Evolutionary conservation across 2,888 invertebrate species (phyloP).

Genomic region (Lysandra bellargus): DNA sequence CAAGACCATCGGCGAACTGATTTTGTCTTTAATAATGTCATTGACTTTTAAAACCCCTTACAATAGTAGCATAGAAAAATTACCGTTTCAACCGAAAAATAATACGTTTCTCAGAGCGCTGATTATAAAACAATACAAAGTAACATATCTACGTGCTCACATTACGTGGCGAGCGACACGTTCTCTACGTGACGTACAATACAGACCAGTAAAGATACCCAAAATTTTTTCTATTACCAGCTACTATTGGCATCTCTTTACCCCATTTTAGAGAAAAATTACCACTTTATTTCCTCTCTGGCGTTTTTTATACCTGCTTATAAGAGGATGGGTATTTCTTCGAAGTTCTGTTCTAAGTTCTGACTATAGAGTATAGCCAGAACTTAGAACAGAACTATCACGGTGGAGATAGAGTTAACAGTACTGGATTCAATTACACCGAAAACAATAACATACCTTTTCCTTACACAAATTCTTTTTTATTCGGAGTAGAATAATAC

Average conservation of each 20-base stretch:
- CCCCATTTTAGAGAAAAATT: background rate
- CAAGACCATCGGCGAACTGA: too few species aligned
- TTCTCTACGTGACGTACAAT: background rate
- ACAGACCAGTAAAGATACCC: background rate
- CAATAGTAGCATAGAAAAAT: too few species aligned
- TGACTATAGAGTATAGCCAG: background rate
- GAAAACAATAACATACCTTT: background rate
- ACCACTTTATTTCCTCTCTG: background rate
- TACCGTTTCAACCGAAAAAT: background rate
- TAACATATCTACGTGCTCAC: background rate
- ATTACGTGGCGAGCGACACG: background rate
- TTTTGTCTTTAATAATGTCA: too few species aligned
- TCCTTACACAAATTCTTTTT: background rate
- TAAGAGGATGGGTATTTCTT: background rate
- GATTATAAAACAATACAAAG: constrained; percentile 17
- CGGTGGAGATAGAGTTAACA: background rate
- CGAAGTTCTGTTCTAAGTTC: background rate
- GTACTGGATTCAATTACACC: background rate
- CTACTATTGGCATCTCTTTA: background rate
- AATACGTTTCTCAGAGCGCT: background rate
- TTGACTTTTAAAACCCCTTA: too few species aligned
- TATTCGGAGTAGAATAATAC: background rate
- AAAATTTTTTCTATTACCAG: background rate
- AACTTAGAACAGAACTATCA: too few species aligned
- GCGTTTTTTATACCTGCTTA: background rate